A percentile compares a stretch with the other conserved stretches of the same genome.
Conservation (phyloP, 2,113 vertebrate genomes). For the Egretta garzetta region DNA sequence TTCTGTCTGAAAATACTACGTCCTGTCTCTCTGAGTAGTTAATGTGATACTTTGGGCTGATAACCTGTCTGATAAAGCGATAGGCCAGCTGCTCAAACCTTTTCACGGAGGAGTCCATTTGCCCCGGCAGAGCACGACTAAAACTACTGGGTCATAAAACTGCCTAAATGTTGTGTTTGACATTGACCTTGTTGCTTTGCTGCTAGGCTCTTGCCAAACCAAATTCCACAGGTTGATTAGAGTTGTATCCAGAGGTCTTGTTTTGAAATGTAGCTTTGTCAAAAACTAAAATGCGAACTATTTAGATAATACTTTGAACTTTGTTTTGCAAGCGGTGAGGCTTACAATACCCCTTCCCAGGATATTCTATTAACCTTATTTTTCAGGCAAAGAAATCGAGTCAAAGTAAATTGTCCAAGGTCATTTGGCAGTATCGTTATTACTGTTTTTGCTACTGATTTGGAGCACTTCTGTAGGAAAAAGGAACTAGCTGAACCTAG, state of each 20-base stretch:
- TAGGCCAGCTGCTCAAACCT: neutral
- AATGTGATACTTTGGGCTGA: neutral
- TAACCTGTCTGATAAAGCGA: neutral
- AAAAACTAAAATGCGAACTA: neutral
- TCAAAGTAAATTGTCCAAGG: slow-evolving; percentile 29
- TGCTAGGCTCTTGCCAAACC: neutral
- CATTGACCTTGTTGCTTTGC: slow-evolving; percentile 53
- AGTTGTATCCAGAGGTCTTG: neutral
- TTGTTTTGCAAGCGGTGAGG: neutral
- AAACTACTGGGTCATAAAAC: neutral
- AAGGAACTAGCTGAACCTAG: neutral
- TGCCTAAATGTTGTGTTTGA: neutral
- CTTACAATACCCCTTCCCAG: neutral
- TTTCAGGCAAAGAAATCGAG: neutral
- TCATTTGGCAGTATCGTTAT: neutral
- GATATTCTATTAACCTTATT: slow-evolving; percentile 4
- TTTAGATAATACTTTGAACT: neutral
- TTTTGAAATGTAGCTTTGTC: slow-evolving; percentile 11
- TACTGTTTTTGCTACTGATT: slow-evolving; percentile 25
- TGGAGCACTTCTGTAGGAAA: neutral
- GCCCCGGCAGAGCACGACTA: neutral
- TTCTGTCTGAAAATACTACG: neutral
- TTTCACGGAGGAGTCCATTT: neutral
- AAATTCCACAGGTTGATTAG: slow-evolving; percentile 45
- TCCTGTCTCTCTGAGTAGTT: neutral